Evolutionary conservation across 2,888 invertebrate species (phyloP).

Genomic region (Schizotus pectinicornis): DNA sequence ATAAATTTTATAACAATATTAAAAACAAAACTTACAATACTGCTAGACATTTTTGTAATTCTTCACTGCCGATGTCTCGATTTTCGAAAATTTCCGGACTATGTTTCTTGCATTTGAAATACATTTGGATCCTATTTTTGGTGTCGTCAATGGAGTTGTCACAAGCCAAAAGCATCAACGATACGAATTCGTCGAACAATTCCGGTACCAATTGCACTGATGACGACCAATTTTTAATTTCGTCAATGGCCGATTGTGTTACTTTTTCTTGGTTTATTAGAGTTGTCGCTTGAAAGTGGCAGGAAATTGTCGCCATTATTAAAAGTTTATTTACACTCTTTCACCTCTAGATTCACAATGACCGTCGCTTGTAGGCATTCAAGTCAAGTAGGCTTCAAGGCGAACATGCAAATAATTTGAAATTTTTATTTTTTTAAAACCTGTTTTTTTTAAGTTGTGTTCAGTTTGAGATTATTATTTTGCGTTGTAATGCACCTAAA

Average conservation of each 20-base stretch:
- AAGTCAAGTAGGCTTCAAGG: no score
- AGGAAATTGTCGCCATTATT: not conserved
- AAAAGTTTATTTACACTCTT: no score
- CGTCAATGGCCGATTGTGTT: constrained; percentile 18
- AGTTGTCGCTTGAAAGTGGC: constrained; percentile 17
- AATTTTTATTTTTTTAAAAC: no score
- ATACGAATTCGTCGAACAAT: constrained; percentile 27
- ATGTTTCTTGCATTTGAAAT: constrained; percentile 22
- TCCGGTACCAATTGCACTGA: constrained; percentile 15
- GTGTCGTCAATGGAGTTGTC: constrained; percentile 22
- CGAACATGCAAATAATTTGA: no score
- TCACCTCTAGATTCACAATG: no score
- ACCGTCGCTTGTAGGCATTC: no score
- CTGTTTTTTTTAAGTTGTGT: no score
- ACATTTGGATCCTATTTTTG: constrained; percentile 22
- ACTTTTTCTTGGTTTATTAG: constrained; percentile 20
- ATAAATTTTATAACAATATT: not conserved
- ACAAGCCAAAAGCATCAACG: constrained; percentile 27
- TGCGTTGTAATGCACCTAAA: no score
- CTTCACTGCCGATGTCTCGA: constrained; percentile 28
- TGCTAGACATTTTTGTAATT: constrained; percentile 16
- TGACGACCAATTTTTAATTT: constrained; percentile 24
- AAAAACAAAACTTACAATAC: constrained; percentile 25
- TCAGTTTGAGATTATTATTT: no score
- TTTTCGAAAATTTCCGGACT: constrained; percentile 28